Base-by-base conservation (phyloP, 2,113 vertebrate species). In the Ia io region DNA sequence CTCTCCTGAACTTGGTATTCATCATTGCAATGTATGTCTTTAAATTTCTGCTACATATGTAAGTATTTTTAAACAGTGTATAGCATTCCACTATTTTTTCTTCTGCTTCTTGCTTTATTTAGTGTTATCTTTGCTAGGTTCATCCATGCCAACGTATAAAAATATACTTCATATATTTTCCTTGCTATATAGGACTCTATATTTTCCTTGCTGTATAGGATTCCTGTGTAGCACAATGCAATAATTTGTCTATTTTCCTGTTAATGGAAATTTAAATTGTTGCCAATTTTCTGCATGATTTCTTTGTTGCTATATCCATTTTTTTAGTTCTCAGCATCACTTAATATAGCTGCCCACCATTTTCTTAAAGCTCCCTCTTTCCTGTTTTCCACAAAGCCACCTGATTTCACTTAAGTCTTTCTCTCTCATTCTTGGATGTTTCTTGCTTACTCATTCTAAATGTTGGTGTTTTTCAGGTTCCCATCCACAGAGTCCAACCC, bases 51-150 rank as follows among this genome's bases (percentile, higher is more conserved):
- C 30, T 71, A 47, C 30, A 49, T 74, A 30, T 69, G 35, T 77
- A 84, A 82, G 22, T 44, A 56, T 80, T 79, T 53, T 40, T 82
- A 89, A 73, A 40, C 16, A 74, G 37, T 37, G 40, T 14, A 44
- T 65, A 63, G 9, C 18, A 73, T 65, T 77, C 61, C 35, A 25
- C 42, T 74, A 6, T 17, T 23, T 23, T 83, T 87, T 90, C 73
- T 65, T 30, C 37, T 42, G 44, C 40, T 93, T 11, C 42, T 53
- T 94, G 18, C 49, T 77, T 85, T 84, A 74, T 44, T 78, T 23
- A 59, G 22, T 74, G 35, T 91, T 89, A 20, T 35, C n/a, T 94
- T 85, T 80, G 59, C 84, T 94, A 89, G 67, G 59, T 40, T 88
- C 67, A 76, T 89, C 20, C 23, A 30, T 47, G 40, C 40, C 61